These are phyloP conservation scores for Hippopotamyrus pictus DNA, from an alignment of 2,797 vertebrate species.

Conservation along the genomic window DNA sequence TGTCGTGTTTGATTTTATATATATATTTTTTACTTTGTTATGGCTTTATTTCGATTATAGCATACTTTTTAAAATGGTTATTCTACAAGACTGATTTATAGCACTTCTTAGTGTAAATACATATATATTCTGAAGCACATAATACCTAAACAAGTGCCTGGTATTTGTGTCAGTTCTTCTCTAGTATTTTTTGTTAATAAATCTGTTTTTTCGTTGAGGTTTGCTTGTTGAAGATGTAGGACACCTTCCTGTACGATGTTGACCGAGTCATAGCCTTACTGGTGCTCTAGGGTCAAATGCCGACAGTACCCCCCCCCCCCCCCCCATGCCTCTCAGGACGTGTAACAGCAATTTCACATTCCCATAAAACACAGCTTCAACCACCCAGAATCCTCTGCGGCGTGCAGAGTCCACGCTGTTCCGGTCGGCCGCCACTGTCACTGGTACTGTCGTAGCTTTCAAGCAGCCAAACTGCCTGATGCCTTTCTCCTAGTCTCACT, in stretches of 20 bases:
- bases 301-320: background rate
- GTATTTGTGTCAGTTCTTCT: constrained; percentile 58
- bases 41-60: constrained; percentile 40
- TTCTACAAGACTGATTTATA: constrained; percentile 56
- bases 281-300: background rate
- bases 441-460: background rate
- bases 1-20: constrained; percentile 16
- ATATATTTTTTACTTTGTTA: constrained; percentile 30
- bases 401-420: background rate
- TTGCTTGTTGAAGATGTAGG: background rate
- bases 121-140: constrained; percentile 60
- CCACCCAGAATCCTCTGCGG: background rate
- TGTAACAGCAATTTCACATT: background rate
- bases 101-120: constrained; percentile 59
- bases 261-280: background rate
- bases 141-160: constrained; percentile 67
- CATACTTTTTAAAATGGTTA: constrained; percentile 50
- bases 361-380: background rate
- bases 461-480: background rate
- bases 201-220: background rate
- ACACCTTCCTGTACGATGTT: background rate
- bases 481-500: background rate
- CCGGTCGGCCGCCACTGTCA: background rate
- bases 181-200: constrained; percentile 21
- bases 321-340: background rate